Percentiles rank a stretch among this genome's conserved stretches.
Evolutionary conservation across 2,113 vertebrate species (phyloP).

Genomic region (Madoqua kirkii): DNA sequence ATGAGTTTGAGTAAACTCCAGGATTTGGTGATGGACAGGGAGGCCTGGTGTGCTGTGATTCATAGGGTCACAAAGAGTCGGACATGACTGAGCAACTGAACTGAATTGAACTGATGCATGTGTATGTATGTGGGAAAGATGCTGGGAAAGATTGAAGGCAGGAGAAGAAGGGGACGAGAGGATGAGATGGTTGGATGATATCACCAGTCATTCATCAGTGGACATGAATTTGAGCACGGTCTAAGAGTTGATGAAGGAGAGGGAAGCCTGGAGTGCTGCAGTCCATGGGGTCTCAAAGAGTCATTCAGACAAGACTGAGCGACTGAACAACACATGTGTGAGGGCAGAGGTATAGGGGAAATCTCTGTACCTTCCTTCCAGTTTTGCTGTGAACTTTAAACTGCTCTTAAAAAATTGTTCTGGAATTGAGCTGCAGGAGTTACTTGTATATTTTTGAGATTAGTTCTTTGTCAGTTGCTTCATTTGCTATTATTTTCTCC

Average conservation of each 20-base stretch:
- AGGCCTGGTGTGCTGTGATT: no score
- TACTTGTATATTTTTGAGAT: no score
- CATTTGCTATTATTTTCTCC: no score
- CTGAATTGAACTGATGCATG: neutral
- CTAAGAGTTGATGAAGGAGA: neutral
- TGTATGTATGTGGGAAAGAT: neutral
- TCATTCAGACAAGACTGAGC: neutral
- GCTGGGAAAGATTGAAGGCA: neutral
- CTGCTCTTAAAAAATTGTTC: neutral
- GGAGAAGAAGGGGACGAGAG: neutral
- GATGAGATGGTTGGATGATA: neutral
- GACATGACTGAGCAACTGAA: no score
- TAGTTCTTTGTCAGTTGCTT: no score
- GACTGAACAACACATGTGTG: neutral
- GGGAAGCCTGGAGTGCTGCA: neutral
- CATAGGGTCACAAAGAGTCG: fast-evolving
- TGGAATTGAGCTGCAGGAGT: no score
- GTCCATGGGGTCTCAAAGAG: neutral
- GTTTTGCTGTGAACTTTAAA: neutral
- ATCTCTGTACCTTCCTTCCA: neutral
- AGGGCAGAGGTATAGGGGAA: neutral
- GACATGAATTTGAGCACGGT: neutral
- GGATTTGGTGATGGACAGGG: no score
- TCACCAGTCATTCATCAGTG: neutral
- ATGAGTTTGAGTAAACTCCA: no score